phyloP scores from a whole-genome alignment of 2,888 invertebrate genomes.

The Trissoscelio sp. region DNA sequence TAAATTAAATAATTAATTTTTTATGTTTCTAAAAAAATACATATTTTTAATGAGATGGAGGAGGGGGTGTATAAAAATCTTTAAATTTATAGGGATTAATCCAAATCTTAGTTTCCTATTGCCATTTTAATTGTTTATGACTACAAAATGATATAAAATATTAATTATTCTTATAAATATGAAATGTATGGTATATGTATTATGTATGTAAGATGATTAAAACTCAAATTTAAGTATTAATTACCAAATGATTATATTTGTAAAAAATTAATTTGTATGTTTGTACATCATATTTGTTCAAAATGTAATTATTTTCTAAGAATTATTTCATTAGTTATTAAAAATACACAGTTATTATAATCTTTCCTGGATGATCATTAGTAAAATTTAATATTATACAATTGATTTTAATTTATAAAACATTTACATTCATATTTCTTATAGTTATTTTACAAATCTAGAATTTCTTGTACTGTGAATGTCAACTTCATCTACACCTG shows the following conservation, averaged over 20 bases:
- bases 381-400: background rate
- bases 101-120: no score
- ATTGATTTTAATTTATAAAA: slow-evolving; percentile 29
- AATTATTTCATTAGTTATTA: slow-evolving; percentile 22
- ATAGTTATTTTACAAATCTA: slow-evolving; percentile 36
- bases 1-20: no score
- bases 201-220: no score
- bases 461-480: slow-evolving; percentile 39
- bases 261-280: background rate
- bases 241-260: background rate
- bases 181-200: no score
- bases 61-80: no score
- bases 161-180: no score
- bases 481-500: slow-evolving; percentile 76
- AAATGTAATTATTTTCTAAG: slow-evolving; percentile 19
- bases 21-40: no score
- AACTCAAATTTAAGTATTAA: background rate
- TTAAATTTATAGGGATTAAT: no score
- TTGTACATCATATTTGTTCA: background rate
- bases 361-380: background rate
- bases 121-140: no score
- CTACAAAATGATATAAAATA: no score
- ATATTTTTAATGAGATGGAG: no score
- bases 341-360: slow-evolving; percentile 7
- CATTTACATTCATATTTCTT: slow-evolving; percentile 29